Evolutionary conservation across 1,140 invertebrate species (phyloP).

Genomic region (Rhopalosiphum maidis): DNA sequence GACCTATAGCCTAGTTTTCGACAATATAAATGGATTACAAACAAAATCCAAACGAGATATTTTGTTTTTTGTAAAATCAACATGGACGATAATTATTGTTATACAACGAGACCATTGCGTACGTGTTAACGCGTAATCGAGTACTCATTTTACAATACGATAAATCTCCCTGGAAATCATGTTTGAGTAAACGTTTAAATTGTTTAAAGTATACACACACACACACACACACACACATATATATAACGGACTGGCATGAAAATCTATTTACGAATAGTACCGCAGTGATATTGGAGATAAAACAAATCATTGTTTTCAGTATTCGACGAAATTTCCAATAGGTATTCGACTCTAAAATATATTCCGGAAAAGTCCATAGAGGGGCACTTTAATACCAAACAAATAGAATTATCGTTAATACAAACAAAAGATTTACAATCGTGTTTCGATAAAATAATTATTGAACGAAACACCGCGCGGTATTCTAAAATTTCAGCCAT

Average conservation of each 20-base stretch:
- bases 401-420: background rate
- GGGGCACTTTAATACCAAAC: background rate
- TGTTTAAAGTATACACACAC: background rate
- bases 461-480: too few species aligned
- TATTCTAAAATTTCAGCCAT: background rate
- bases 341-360: background rate
- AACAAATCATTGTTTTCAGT: background rate
- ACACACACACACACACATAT: too few species aligned
- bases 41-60: background rate
- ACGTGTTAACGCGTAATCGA: background rate
- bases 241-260: background rate
- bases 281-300: background rate
- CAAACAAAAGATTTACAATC: background rate
- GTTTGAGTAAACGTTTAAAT: constrained; percentile 8
- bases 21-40: background rate
- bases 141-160: background rate
- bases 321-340: background rate
- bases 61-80: background rate
- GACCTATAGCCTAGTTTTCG: background rate
- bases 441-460: background rate
- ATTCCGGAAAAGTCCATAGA: background rate
- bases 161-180: background rate
- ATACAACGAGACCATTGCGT: background rate
- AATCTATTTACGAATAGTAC: background rate
- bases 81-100: background rate